Evolutionary conservation across 1,140 invertebrate genomes (phyloP).

Genomic region (Papilio aristodemus): DNA sequence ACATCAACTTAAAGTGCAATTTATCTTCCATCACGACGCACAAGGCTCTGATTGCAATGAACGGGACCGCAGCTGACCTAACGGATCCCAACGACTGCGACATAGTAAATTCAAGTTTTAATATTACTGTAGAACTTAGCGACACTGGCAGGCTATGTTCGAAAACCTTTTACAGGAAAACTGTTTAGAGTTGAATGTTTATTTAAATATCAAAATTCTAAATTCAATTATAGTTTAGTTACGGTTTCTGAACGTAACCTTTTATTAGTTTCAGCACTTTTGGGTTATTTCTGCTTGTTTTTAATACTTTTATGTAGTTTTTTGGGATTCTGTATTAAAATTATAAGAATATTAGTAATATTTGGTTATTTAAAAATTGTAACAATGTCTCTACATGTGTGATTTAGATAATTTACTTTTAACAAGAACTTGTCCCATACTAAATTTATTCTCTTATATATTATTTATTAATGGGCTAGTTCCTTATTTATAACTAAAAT

Average conservation of each 20-base stretch:
- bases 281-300: slow-evolving; percentile 40
- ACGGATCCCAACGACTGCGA: slow-evolving; percentile 61
- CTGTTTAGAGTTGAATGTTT: slow-evolving; percentile 32
- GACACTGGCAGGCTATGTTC: slow-evolving; percentile 69
- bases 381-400: too few relatives aligned
- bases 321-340: slow-evolving; percentile 20
- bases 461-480: too few relatives aligned
- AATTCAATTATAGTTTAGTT: slow-evolving; percentile 47
- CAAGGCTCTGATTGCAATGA: slow-evolving; percentile 75
- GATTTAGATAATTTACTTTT: too few relatives aligned
- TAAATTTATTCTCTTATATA: too few relatives aligned
- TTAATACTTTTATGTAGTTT: slow-evolving; percentile 35
- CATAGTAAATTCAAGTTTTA: slow-evolving; percentile 68
- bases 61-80: slow-evolving; percentile 67
- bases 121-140: slow-evolving; percentile 65
- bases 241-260: slow-evolving; percentile 79
- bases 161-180: slow-evolving; percentile 62
- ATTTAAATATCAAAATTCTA: slow-evolving; percentile 47
- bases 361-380: not conserved
- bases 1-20: slow-evolving; percentile 42
- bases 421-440: too few relatives aligned
- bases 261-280: slow-evolving; percentile 54
- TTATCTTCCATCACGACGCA: slow-evolving; percentile 66
- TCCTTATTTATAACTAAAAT: too few relatives aligned
- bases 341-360: not conserved